A percentile compares a stretch with the other conserved stretches of the same genome.
These are phyloP conservation scores for Smutsia temminckii DNA, from an alignment of 2,797 vertebrate genomes.

Conservation along the genomic window DNA sequence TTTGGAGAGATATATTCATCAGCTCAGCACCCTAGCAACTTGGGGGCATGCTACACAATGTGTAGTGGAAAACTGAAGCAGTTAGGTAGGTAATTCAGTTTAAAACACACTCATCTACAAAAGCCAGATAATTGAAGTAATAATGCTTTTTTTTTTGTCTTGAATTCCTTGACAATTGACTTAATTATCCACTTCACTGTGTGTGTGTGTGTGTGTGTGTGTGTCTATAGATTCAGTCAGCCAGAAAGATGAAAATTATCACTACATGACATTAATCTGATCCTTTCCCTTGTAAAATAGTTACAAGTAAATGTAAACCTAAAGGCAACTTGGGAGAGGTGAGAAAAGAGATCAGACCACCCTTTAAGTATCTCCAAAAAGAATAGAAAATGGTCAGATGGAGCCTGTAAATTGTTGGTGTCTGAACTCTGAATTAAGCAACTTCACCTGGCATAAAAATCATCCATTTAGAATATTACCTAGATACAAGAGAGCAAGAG, in stretches of 20 bases:
- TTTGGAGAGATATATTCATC: conserved; percentile 21
- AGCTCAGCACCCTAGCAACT: conserved; percentile 33
- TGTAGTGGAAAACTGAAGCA: conserved; percentile 68
- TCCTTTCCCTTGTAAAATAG: conserved; percentile 36
- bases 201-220: conserved; percentile 37
- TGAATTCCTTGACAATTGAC: conserved; percentile 59
- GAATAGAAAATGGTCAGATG: conserved; percentile 35
- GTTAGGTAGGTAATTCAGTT: conserved; percentile 58
- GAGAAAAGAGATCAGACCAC: neutral
- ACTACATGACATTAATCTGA: conserved; percentile 61
- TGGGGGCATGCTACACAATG: conserved; percentile 18
- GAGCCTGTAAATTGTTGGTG: neutral
- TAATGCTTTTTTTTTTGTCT: conserved; percentile 35
- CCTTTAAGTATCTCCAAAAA: conserved; percentile 39
- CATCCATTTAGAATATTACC: neutral
- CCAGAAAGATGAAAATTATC: conserved; percentile 57
- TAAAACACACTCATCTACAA: conserved; percentile 63
- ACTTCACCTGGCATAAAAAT: conserved; percentile 28
- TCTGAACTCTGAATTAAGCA: conserved; percentile 30
- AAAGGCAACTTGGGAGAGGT: conserved; percentile 14
- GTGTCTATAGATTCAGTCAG: conserved; percentile 19
- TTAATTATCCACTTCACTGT: conserved; percentile 64
- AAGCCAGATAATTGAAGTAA: conserved; percentile 66
- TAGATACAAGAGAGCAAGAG: neutral
- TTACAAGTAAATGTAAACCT: conserved; percentile 53